Conservation (phyloP, 2,888 invertebrate genomes). For the Pyrocoelia pectoralis region DNA sequence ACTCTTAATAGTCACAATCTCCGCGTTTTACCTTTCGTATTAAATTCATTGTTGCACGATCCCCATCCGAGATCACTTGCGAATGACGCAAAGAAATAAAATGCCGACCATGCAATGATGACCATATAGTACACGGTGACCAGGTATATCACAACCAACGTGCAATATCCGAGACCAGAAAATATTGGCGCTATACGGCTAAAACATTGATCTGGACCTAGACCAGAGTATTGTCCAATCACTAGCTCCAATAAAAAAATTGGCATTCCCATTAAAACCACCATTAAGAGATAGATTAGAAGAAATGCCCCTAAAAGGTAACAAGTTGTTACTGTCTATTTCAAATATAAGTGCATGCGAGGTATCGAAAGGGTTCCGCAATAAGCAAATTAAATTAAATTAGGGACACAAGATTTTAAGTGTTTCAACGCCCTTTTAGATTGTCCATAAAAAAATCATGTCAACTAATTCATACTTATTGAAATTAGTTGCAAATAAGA, state of each 20-base stretch:
- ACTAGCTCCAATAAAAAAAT: constrained; percentile 82
- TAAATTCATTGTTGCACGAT: constrained; percentile 70
- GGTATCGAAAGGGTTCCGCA: too few relatives aligned
- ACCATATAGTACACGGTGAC: constrained; percentile 83
- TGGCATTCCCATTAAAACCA: constrained; percentile 79
- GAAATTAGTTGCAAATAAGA: too few relatives aligned
- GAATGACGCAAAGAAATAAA: constrained; percentile 77
- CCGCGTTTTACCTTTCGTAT: constrained; percentile 65
- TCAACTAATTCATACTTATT: too few relatives aligned
- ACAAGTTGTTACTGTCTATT: too few relatives aligned
- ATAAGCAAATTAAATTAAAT: too few relatives aligned
- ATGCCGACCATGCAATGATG: constrained; percentile 79
- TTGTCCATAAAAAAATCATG: too few relatives aligned
- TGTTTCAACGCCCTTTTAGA: too few relatives aligned
- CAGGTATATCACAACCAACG: constrained; percentile 73
- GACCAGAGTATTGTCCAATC: constrained; percentile 79
- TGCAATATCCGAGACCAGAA: constrained; percentile 71
- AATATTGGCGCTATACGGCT: constrained; percentile 69
- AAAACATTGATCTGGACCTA: constrained; percentile 75
- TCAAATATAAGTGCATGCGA: too few relatives aligned
- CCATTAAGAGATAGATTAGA: constrained; percentile 76
- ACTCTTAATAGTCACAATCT: not conserved
- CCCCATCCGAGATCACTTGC: constrained; percentile 72
- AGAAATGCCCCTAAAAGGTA: constrained; percentile 75
- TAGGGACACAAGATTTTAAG: too few relatives aligned